A percentile compares a stretch with the other conserved stretches of the same genome.
Conservation (phyloP, 1,140 invertebrate species). For the Physella acuta region DNA sequence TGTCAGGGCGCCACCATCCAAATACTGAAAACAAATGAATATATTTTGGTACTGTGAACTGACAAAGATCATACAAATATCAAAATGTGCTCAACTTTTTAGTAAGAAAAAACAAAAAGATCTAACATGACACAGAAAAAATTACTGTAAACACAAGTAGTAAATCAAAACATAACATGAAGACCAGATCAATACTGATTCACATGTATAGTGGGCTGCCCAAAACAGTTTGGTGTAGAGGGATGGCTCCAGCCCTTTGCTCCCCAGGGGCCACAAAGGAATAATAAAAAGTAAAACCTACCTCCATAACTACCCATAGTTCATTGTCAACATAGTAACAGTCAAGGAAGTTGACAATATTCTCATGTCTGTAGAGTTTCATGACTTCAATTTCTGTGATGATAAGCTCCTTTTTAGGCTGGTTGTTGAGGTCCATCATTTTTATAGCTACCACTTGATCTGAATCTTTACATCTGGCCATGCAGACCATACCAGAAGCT, state of each 20-base stretch:
- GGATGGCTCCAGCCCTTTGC: neutral
- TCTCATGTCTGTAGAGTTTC: slow-evolving; percentile 58
- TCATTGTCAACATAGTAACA: slow-evolving; percentile 77
- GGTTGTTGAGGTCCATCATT: slow-evolving; percentile 63
- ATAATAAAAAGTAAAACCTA: neutral
- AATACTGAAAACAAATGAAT: no score
- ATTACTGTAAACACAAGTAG: no score
- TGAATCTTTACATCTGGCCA: slow-evolving; percentile 50
- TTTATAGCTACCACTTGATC: slow-evolving; percentile 63
- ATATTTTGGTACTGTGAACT: no score
- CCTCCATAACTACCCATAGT: slow-evolving; percentile 66
- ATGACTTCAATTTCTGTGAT: slow-evolving; percentile 64
- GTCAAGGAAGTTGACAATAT: slow-evolving; percentile 77
- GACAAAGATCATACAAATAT: no score
- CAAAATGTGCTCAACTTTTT: no score
- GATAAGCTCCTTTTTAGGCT: slow-evolving; percentile 65
- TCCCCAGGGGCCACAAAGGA: neutral
- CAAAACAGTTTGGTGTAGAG: no score
- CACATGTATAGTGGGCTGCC: no score
- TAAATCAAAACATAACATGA: no score
- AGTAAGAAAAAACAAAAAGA: no score
- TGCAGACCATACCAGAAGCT: slow-evolving; percentile 62
- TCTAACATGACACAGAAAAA: no score
- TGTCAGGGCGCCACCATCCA: slow-evolving; percentile 65
- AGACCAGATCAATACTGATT: no score